Evolutionary conservation across 2,888 invertebrate genomes (phyloP).

Genomic region (Athalia rosae): DNA sequence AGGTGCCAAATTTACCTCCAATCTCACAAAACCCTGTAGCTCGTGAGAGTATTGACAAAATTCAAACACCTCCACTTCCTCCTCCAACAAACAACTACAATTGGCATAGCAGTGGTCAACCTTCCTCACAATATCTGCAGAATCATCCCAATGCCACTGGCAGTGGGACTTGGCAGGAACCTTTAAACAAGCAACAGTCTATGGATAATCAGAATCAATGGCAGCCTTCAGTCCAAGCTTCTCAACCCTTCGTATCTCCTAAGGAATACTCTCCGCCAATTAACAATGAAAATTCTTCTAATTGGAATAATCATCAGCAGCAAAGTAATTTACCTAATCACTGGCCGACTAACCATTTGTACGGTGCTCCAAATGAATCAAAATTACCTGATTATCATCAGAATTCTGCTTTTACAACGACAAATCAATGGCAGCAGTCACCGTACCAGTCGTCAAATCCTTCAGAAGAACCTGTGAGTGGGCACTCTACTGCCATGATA

Average conservation of each 20-base stretch:
- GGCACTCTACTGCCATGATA: constrained; percentile 6
- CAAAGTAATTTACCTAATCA: constrained; percentile 54
- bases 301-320: constrained; percentile 54
- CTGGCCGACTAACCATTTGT: constrained; percentile 52
- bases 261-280: constrained; percentile 47
- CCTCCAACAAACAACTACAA: constrained; percentile 59
- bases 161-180: constrained; percentile 61
- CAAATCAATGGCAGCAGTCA: constrained; percentile 53
- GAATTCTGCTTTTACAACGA: constrained; percentile 55
- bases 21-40: constrained; percentile 47
- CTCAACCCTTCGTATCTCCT: constrained; percentile 48
- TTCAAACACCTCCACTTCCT: constrained; percentile 49
- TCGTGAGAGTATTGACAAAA: constrained; percentile 47
- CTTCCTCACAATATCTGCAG: constrained; percentile 58
- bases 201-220: constrained; percentile 57
- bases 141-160: constrained; percentile 58
- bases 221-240: constrained; percentile 53
- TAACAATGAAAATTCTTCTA: constrained; percentile 55
- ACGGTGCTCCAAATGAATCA: constrained; percentile 12
- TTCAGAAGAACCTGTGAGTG: constrained; percentile 54
- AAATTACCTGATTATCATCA: constrained; percentile 48
- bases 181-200: constrained; percentile 55
- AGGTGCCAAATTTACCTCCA: constrained; percentile 46
- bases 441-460: constrained; percentile 29
- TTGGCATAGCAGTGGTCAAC: constrained; percentile 61